These are phyloP conservation scores for Rhynchonycteris naso DNA, from an alignment of 2,797 vertebrate genomes.

Conservation along the genomic window DNA sequence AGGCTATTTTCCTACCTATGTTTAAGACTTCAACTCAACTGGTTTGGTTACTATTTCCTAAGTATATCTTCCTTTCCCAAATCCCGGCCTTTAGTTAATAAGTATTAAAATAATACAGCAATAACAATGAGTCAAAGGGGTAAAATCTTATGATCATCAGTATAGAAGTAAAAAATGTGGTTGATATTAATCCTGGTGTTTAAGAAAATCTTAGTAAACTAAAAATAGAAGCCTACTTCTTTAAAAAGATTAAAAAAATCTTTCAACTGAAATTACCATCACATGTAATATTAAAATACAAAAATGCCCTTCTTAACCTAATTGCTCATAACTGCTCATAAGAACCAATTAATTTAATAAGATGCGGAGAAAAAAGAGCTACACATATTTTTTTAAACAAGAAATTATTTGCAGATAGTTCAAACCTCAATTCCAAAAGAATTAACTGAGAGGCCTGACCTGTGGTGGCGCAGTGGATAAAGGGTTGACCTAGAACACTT, in stretches of 20 bases:
- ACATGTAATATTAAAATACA: constrained; percentile 11
- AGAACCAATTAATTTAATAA: background rate
- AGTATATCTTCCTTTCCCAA: background rate
- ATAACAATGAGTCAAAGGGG: constrained; percentile 12
- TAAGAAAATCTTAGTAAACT: constrained; percentile 41
- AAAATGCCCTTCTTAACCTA: background rate
- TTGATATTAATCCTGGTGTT: background rate
- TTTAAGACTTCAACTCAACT: background rate
- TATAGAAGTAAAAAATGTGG: background rate
- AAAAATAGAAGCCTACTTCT: background rate
- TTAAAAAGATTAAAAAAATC: constrained; percentile 3
- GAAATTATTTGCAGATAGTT: background rate
- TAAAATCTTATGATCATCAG: constrained; percentile 21
- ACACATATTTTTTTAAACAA: background rate
- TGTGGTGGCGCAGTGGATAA: too few species aligned
- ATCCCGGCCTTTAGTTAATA: background rate
- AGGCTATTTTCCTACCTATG: background rate
- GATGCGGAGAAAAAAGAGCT: background rate
- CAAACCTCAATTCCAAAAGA: constrained; percentile 8
- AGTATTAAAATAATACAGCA: background rate
- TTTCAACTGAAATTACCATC: constrained; percentile 13
- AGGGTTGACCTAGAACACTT: too few species aligned
- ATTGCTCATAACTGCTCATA: background rate
- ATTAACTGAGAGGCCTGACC: background rate
- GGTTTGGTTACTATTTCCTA: background rate